Base-by-base conservation (phyloP, 2,888 invertebrate species). In the Tetheella fluctuosa region DNA sequence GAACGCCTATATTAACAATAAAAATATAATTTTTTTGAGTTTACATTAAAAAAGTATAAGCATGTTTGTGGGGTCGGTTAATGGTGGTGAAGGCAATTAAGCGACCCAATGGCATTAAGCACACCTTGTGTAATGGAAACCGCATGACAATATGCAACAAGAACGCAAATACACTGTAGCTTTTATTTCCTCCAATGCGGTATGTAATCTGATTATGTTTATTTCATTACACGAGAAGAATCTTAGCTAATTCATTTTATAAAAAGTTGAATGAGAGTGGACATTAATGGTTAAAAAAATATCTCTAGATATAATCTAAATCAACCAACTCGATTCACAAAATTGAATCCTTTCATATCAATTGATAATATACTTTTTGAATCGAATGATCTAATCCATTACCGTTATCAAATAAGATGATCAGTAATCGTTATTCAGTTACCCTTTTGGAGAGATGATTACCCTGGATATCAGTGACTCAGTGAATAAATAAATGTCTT, bases 401-500 rank as follows among this genome's bases (percentile, higher is more conserved):
- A 80, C 65, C 71, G 64, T 71, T 75, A 82, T 79, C 79, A 68
- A 15, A 62, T 17, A 64, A 60, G 42, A 70, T 69, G 69, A 77
- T 79, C 75, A 64, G 62, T 71, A 75, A 81, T 84, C 81, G 76
- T 81, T 76, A 80, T 76, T 73, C 79, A 83, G 81, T 80, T 79
- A 82, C 84, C 85, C 84, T 78, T n/a, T n/a, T 77, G 68, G 78
- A 85, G 79, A 85, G 83, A 88, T 89, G 81, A 84, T 88, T 86
- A 87, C 85, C 84, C 77, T 70, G 80, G 80, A 76, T 81, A 88
- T 84, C 85, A 81, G 75, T 83, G 85, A 87, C 88, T 81, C 80
- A 78, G 76, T 34, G 55, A 55, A 55, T 90, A 88, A 90, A 90
- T 91, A 90, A 91, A 91, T 90, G 86, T 91, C 89, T 91, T 92